phyloP scores from a whole-genome alignment of 1,140 invertebrate genomes.

The Asbolus verrucosus region DNA sequence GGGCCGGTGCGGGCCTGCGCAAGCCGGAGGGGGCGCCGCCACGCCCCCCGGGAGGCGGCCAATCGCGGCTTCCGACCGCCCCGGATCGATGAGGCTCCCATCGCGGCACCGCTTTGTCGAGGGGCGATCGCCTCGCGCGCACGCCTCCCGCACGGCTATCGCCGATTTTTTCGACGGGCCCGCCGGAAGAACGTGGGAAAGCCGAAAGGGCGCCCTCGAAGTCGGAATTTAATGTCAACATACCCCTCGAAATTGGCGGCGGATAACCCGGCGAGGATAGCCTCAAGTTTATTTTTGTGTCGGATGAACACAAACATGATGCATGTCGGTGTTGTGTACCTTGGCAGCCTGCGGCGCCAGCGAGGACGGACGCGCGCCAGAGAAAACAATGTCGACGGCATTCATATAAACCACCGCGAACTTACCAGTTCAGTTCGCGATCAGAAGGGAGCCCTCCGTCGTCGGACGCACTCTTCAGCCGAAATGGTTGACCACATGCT shows the following conservation, averaged over 20 bases:
- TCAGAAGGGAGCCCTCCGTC: constrained; percentile 1
- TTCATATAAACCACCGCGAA: constrained; percentile 45
- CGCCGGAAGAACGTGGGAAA: constrained; percentile 29
- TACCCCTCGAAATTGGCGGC: constrained; percentile 52
- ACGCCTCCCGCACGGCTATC: constrained; percentile 26
- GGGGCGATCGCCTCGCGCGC: constrained; percentile 41
- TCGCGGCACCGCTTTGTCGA: constrained; percentile 50
- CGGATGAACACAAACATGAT: constrained; percentile 52
- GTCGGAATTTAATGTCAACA: constrained; percentile 51
- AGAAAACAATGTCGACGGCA: constrained; percentile 51
- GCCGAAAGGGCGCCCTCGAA: constrained; percentile 41
- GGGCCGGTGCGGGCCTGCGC: constrained; percentile 55
- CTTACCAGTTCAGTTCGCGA: constrained; percentile 46
- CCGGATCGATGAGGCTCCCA: constrained; percentile 57
- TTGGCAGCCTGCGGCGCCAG: constrained; percentile 44
- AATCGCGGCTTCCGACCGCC: constrained; percentile 50
- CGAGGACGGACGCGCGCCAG: constrained; percentile 49
- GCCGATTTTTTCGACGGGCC: constrained; percentile 39
- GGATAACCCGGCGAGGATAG: constrained; percentile 29
- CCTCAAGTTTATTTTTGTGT: constrained; percentile 54
- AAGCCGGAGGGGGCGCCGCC: constrained; percentile 16
- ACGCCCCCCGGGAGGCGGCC: constrained; percentile 48
- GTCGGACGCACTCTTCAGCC: too few species aligned
- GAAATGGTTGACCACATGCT: too few species aligned
- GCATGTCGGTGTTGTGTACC: constrained; percentile 49